phyloP scores from a whole-genome alignment of 1,140 invertebrate genomes.

The Plodia interpunctella region DNA sequence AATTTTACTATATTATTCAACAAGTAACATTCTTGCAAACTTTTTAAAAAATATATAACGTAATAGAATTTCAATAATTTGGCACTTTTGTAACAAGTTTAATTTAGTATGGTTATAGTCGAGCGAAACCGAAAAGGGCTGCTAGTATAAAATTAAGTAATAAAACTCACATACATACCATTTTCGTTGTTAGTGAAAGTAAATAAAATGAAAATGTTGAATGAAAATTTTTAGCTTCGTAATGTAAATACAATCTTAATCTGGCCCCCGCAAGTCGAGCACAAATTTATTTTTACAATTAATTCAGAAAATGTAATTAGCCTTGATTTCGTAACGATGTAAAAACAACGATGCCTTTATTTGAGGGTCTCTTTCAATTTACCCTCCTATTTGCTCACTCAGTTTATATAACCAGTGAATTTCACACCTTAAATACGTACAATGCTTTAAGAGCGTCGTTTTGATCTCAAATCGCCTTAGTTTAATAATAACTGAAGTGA shows the following conservation, averaged over 20 bases:
- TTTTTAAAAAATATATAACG: no score
- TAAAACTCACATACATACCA: no score
- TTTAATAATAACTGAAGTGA: slow-evolving; percentile 42
- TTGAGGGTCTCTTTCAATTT: slow-evolving; percentile 29
- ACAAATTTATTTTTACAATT: neutral
- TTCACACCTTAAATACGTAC: slow-evolving; percentile 14
- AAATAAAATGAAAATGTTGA: neutral
- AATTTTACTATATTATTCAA: no score
- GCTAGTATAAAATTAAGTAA: no score
- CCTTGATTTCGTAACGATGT: slow-evolving; percentile 5
- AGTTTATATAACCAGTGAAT: slow-evolving; percentile 5
- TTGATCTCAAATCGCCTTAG: slow-evolving; percentile 27
- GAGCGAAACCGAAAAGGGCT: no score
- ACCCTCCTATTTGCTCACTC: slow-evolving; percentile 1
- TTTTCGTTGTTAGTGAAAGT: no score
- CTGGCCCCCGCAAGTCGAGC: no score
- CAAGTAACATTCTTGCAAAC: no score
- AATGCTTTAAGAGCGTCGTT: slow-evolving; percentile 24
- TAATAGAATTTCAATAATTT: no score
- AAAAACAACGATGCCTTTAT: neutral
- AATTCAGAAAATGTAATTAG: neutral
- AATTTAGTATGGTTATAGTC: no score
- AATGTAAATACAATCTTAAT: neutral
- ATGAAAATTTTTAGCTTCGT: neutral
- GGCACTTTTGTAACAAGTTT: no score